These are phyloP conservation scores for Pitta sordida DNA, from an alignment of 2,113 vertebrate genomes.

Conservation along the genomic window DNA sequence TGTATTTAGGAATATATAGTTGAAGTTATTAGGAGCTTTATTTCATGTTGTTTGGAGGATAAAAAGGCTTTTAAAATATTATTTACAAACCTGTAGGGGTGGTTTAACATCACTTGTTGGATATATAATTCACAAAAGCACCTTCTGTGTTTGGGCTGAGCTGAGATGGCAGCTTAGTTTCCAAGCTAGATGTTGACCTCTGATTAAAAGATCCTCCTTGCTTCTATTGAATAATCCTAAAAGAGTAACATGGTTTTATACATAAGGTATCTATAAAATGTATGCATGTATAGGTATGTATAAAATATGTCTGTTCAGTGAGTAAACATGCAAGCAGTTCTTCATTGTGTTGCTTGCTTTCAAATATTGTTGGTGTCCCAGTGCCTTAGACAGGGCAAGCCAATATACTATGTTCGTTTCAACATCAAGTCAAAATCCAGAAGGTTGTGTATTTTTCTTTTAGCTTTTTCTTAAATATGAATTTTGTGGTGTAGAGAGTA, in stretches of 20 bases:
- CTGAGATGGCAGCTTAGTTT: background rate
- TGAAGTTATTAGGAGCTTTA: background rate
- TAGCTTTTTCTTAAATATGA: background rate
- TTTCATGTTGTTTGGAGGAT: background rate
- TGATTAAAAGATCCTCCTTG: background rate
- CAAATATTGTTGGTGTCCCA: background rate
- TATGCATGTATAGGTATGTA: too few species aligned
- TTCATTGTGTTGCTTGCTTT: background rate
- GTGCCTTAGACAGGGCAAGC: background rate
- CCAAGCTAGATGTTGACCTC: background rate
- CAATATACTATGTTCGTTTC: background rate
- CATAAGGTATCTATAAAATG: fast-evolving
- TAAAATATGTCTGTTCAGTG: too few species aligned
- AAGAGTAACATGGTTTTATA: background rate
- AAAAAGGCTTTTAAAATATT: fast-evolving
- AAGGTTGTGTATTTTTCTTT: background rate
- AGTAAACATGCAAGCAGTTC: background rate
- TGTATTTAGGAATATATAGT: background rate
- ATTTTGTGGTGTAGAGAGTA: background rate
- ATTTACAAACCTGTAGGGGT: background rate
- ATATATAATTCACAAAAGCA: background rate
- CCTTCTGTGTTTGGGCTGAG: background rate
- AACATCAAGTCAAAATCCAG: background rate
- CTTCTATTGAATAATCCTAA: background rate
- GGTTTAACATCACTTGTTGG: background rate